phyloP scores from a whole-genome alignment of 2,888 invertebrate species.

The Tipula lateralis region DNA sequence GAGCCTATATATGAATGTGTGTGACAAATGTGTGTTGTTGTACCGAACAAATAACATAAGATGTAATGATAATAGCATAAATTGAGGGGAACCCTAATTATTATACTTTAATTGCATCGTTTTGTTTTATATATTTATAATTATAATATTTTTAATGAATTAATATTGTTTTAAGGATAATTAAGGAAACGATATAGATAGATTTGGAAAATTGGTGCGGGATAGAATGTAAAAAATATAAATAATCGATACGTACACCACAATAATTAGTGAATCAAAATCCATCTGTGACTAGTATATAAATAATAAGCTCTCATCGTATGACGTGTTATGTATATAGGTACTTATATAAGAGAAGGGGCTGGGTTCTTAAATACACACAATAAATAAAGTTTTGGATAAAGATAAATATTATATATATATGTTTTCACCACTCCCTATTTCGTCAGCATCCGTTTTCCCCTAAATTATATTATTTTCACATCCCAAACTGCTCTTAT shows the following conservation, averaged over 20 bases:
- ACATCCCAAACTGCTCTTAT: not conserved
- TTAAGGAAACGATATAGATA: not conserved
- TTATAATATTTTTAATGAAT: not conserved
- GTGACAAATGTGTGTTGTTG: not conserved
- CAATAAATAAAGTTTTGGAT: not conserved
- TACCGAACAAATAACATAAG: not conserved
- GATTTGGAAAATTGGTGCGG: not conserved
- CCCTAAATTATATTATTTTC: not conserved
- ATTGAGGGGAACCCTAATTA: not conserved
- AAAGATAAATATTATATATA: not conserved
- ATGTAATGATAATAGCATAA: not conserved
- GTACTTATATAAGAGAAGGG: not conserved
- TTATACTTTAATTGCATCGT: not conserved
- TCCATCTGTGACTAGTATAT: not conserved
- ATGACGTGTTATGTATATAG: not conserved
- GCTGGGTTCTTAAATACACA: not conserved
- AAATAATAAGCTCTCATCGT: not conserved
- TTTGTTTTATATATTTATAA: not conserved
- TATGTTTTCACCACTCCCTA: not conserved
- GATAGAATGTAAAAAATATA: not conserved
- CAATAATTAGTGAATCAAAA: not conserved
- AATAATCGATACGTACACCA: not conserved
- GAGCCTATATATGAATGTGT: not conserved
- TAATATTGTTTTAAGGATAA: not conserved
- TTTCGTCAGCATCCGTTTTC: not conserved